A percentile compares a stretch with the other conserved stretches of the same genome.
phyloP scores from a whole-genome alignment of 2,797 vertebrate genomes.

The Apodemus agrarius region DNA sequence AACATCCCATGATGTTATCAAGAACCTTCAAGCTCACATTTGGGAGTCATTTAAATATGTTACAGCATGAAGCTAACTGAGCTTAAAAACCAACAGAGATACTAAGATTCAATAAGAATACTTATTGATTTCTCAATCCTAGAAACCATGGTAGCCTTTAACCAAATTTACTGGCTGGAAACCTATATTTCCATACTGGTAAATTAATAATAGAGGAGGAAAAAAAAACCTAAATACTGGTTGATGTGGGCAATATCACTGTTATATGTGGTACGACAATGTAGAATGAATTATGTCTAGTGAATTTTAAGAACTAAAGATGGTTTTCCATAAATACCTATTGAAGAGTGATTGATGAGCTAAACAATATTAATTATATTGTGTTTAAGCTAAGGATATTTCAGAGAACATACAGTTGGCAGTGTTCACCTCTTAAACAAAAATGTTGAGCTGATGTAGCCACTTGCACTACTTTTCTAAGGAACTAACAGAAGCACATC shows the following conservation, averaged over 20 bases:
- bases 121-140: background rate
- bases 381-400: background rate
- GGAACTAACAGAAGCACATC: background rate
- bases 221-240: background rate
- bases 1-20: background rate
- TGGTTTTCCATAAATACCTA: background rate
- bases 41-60: background rate
- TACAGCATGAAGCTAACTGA: background rate
- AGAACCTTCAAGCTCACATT: background rate
- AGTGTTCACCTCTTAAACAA: background rate
- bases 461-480: conserved; percentile 12
- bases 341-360: background rate
- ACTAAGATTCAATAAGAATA: background rate
- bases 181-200: background rate
- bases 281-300: background rate
- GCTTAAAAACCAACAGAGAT: background rate
- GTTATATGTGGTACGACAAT: background rate
- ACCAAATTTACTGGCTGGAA: conserved; percentile 7
- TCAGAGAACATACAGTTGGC: background rate
- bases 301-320: background rate
- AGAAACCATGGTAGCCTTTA: background rate
- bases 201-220: background rate
- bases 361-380: conserved; percentile 41
- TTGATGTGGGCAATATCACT: background rate
- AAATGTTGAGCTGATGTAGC: background rate